Conservation (phyloP, 2,888 invertebrate genomes). For the Argynnis bischoffii region DNA sequence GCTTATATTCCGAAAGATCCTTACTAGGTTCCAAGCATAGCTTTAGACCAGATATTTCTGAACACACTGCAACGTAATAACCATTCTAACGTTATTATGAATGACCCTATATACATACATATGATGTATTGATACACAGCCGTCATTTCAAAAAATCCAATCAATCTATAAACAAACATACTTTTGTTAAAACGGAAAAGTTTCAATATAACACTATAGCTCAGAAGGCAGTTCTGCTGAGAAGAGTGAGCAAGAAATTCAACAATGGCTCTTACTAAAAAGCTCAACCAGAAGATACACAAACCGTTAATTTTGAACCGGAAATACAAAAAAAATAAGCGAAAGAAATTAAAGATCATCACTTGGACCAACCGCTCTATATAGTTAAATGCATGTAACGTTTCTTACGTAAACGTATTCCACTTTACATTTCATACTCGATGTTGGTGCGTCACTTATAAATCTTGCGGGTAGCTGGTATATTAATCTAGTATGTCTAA, state of each 20-base stretch:
- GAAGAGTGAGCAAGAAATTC: too few relatives aligned
- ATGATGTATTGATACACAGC: too few relatives aligned
- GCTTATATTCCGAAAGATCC: too few relatives aligned
- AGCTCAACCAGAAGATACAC: background rate
- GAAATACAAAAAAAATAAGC: background rate
- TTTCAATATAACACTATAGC: background rate
- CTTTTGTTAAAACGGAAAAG: too few relatives aligned
- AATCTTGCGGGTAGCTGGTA: constrained; percentile 21
- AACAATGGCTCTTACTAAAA: background rate
- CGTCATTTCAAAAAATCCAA: too few relatives aligned
- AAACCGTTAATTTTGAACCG: background rate
- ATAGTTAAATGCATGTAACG: constrained; percentile 36
- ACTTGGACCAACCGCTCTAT: constrained; percentile 10
- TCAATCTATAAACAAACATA: too few relatives aligned
- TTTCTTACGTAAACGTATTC: constrained; percentile 41
- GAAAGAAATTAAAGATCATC: background rate
- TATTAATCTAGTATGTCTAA: constrained; percentile 13
- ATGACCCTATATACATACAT: too few relatives aligned
- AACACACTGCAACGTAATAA: too few relatives aligned
- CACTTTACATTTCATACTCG: constrained; percentile 37
- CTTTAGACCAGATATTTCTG: too few relatives aligned
- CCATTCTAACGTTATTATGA: too few relatives aligned
- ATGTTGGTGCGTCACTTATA: constrained; percentile 30
- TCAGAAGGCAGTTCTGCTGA: background rate
- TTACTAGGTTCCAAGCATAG: too few relatives aligned